phyloP scores from a whole-genome alignment of 2,888 invertebrate genomes.

The Chirona hameri region DNA sequence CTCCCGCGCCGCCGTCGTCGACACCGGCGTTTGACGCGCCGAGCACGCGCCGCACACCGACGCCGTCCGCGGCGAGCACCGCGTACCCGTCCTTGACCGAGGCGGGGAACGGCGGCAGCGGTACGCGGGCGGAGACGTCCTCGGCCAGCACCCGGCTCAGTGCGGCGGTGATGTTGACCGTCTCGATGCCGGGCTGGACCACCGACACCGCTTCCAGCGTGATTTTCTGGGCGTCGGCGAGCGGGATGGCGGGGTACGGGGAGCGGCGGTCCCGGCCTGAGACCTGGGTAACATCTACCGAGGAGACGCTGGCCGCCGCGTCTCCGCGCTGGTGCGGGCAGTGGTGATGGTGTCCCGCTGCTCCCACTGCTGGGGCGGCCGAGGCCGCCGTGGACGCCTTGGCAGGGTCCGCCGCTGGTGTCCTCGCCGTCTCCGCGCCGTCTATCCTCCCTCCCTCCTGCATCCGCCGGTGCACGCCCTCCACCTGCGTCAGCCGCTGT shows the following conservation, averaged over 20 bases:
- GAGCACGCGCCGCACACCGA: conserved; percentile 65
- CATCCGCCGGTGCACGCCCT: conserved; percentile 54
- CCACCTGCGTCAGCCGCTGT: conserved; percentile 58
- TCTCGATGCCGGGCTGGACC: background rate
- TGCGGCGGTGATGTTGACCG: background rate
- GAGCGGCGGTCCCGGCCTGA: conserved; percentile 70
- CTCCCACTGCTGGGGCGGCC: background rate
- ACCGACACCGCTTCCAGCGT: conserved; percentile 39
- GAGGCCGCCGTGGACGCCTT: too few relatives aligned
- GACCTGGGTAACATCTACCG: conserved; percentile 49
- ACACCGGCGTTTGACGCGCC: conserved; percentile 48
- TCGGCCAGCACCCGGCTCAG: conserved; percentile 52
- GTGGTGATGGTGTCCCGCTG: background rate
- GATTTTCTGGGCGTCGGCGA: conserved; percentile 63
- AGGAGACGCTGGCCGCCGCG: background rate
- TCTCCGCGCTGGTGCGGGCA: background rate
- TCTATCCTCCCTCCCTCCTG: background rate
- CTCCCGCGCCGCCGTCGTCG: conserved; percentile 36
- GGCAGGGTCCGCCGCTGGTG: background rate
- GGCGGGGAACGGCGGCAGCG: conserved; percentile 88
- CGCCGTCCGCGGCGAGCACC: conserved; percentile 69
- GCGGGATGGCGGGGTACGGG: conserved; percentile 74
- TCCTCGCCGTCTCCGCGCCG: background rate
- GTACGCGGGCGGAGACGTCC: conserved; percentile 62
- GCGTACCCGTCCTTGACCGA: conserved; percentile 98